Base-by-base conservation (phyloP, 1,140 invertebrate species). In the Orchesella cincta region DNA sequence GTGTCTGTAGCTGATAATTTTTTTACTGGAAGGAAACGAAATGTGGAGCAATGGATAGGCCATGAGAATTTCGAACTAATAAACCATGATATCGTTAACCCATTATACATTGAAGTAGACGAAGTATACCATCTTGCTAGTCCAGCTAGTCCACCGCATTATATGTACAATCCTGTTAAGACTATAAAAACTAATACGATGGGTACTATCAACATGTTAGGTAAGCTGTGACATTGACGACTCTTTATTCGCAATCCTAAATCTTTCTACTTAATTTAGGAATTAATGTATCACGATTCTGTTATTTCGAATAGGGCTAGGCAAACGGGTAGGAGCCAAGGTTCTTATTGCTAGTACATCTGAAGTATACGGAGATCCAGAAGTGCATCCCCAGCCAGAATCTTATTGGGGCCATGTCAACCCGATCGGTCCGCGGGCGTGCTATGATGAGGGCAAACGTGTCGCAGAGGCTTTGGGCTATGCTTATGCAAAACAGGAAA, bases 111-210 rank as follows among this genome's bases (percentile, higher is more conserved):
- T 78, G 98, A 99, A 89, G 95, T 99, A 26, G 98, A 99, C 87
- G 94, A 99, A 88, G 98, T 99, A 84, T 99, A 99, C 87, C 98
- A 99, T 86, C 88, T 99, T 81, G 98, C 98, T 1, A 98, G 96
- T 84, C 98, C 98, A 34, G 98, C 98, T 1, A 98, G 95, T 83
- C 98, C 98, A 62, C 96, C 96, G 1, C 97, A 99, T 87, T 99
- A 99, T 84, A 99, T 99, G 98, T 93, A 95, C 83, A 99, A 99
- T 89, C 98, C 98, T 39, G 97, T 99, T 0, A 99, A 99, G 87
- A 99, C 98, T 26, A 97, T 99, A 76, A 99, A 99, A 86, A 99
- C 98, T 1, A 99, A 99, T 86, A 98, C 97, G 23, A 89, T 99
- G 81, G 97, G 97, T 0, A 99, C 98, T n/a, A 98, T 99, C 80